phyloP scores from a whole-genome alignment of 2,113 vertebrate species.

The Chaetodon auriga region DNA sequence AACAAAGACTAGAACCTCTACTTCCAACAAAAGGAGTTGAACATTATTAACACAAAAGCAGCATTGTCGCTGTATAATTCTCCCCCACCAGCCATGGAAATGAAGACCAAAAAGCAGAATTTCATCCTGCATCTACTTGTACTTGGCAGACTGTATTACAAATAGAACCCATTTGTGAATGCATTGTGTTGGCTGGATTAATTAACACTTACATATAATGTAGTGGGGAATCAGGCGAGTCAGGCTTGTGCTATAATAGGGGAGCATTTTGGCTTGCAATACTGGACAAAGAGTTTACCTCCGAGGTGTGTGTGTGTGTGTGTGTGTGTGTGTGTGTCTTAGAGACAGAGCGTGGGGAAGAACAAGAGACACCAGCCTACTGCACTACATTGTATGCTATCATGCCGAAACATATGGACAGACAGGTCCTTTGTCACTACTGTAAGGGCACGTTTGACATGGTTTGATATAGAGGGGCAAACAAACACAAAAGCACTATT shows the following conservation, averaged over 20 bases:
- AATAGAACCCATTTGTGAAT: conserved; percentile 60
- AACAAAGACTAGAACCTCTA: conserved; percentile 18
- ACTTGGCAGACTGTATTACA: conserved; percentile 46
- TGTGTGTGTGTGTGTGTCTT: conserved; percentile 28
- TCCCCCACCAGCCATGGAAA: conserved; percentile 25
- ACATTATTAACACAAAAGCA: conserved; percentile 53
- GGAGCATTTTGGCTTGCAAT: conserved; percentile 52
- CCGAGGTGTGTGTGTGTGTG: conserved; percentile 49
- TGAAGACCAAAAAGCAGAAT: conserved; percentile 62
- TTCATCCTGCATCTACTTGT: conserved; percentile 62
- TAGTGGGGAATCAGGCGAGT: conserved; percentile 75
- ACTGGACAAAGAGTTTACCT: conserved; percentile 75
- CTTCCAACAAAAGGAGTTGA: conserved; percentile 38
- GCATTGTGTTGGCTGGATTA: conserved; percentile 76
- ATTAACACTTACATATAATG: conserved; percentile 78
- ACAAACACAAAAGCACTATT: conserved; percentile 71
- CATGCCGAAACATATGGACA: conserved; percentile 78
- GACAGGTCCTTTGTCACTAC: conserved; percentile 75
- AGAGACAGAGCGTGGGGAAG: background rate
- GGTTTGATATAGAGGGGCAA: conserved; percentile 67
- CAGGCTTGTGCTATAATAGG: conserved; percentile 63
- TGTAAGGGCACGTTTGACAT: conserved; percentile 73
- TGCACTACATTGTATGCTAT: conserved; percentile 69
- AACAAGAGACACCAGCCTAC: conserved; percentile 35
- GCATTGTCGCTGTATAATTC: conserved; percentile 32